These are phyloP conservation scores for Drosophila pegasa DNA, from an alignment of 2,888 invertebrate species.

Conservation along the genomic window DNA sequence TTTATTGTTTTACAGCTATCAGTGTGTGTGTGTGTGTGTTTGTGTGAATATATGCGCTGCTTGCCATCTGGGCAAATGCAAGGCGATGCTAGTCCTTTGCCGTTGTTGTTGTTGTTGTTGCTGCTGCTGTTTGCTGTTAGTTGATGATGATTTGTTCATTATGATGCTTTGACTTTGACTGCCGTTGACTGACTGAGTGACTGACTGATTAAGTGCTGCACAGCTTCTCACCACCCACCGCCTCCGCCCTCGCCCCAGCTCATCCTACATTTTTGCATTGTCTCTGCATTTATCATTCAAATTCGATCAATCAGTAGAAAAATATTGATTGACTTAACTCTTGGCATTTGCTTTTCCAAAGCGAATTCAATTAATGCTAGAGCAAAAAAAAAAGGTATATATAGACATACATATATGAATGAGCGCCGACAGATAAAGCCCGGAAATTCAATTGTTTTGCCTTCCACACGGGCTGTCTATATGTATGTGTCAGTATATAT, in stretches of 20 bases:
- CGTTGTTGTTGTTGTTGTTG: slow-evolving; percentile 33
- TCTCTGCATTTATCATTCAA: slow-evolving; percentile 16
- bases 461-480: not conserved
- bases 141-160: slow-evolving; percentile 49
- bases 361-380: slow-evolving; percentile 9
- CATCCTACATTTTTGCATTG: not conserved
- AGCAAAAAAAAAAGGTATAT: not conserved
- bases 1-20: slow-evolving; percentile 12
- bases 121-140: slow-evolving; percentile 29
- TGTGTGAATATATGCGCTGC: not conserved
- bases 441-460: slow-evolving; percentile 10
- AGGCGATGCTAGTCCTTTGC: slow-evolving; percentile 8
- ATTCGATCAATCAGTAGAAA: slow-evolving; percentile 16
- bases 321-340: slow-evolving; percentile 14
- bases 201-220: slow-evolving; percentile 32
- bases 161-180: slow-evolving; percentile 38
- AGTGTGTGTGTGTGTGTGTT: not conserved
- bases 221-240: not conserved
- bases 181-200: slow-evolving; percentile 29
- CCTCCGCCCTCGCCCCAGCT: not conserved
- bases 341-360: slow-evolving; percentile 9
- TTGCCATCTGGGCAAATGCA: slow-evolving; percentile 8
- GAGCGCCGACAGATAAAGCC: not conserved
- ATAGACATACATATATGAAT: not conserved
- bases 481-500: not conserved